Evolutionary conservation across 2,113 vertebrate species (phyloP).

Genomic region (Riparia riparia): DNA sequence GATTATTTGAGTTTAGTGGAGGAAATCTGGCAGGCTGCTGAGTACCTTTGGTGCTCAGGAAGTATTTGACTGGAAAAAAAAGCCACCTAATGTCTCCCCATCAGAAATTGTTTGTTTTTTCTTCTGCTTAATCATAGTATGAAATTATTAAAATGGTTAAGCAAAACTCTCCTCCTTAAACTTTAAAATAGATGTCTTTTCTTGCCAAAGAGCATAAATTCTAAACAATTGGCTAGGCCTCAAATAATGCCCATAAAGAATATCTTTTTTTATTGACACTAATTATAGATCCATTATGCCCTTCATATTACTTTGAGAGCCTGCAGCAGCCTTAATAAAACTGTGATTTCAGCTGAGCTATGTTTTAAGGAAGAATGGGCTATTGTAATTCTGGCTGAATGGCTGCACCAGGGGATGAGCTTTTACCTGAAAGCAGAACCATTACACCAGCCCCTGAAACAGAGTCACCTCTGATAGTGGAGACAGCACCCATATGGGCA

Average conservation of each 20-base stretch:
- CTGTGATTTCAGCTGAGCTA: background rate
- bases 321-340: background rate
- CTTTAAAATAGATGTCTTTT: background rate
- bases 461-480: background rate
- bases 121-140: background rate
- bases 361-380: background rate
- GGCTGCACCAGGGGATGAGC: background rate
- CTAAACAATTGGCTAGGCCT: background rate
- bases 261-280: conserved; percentile 5
- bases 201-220: background rate
- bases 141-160: background rate
- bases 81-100: background rate
- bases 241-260: conserved; percentile 23
- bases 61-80: background rate
- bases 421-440: background rate
- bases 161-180: background rate
- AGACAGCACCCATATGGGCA: background rate
- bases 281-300: conserved; percentile 8
- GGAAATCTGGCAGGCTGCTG: background rate
- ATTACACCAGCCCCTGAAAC: background rate
- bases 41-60: background rate
- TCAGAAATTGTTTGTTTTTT: background rate
- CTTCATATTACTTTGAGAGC: background rate
- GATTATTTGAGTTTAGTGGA: background rate
- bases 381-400: background rate